Base-by-base conservation (phyloP, 37 sponge, comb jelly and placozoan genomes). In the Agelas oroides region DNA sequence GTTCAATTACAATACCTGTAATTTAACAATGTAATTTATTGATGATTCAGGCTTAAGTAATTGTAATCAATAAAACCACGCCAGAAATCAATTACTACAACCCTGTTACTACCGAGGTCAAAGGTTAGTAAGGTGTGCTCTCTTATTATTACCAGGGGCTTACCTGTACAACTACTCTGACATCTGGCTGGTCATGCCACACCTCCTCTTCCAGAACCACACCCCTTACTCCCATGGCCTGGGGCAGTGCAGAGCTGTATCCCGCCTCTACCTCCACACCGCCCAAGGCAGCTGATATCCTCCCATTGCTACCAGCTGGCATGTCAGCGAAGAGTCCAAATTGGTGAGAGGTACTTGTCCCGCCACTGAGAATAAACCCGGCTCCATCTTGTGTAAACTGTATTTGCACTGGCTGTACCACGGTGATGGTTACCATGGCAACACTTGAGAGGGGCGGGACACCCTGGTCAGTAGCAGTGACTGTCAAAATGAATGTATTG, bases 101-200 rank as follows among this genome's bases (percentile, higher is more conserved):
- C n/a, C n/a, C n/a, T n/a, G n/a, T n/a, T n/a, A n/a, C n/a, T n/a
- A n/a, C n/a, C n/a, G n/a, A n/a, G n/a, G n/a, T n/a, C n/a, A n/a
- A n/a, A n/a, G n/a, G n/a, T n/a, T n/a, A n/a, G n/a, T n/a, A n/a
- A n/a, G n/a, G n/a, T n/a, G n/a, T n/a, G n/a, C n/a, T n/a, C n/a
- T n/a, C n/a, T n/a, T n/a, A n/a, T 8, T 8, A 46, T 46, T 12
- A 46, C 6, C 46, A 46, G 46, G 46, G 46, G 3, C 46, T 46
- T 8, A 91, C 91, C 56, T 85, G 81, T 0, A 91, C 83, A 46
- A 91, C 64, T 33, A 91, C 86, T 24, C 40, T 32, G 15, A 91
- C 65, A 19, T 81, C 71, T 0, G 86, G 77, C 24, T 36, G 75
- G 39, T 85, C 86, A 13, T 59, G 56, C 79, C 86, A 86, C 61